phyloP scores from a whole-genome alignment of 64 coral and sea anemone genomes.

The Catalaphyllia jardinei region DNA sequence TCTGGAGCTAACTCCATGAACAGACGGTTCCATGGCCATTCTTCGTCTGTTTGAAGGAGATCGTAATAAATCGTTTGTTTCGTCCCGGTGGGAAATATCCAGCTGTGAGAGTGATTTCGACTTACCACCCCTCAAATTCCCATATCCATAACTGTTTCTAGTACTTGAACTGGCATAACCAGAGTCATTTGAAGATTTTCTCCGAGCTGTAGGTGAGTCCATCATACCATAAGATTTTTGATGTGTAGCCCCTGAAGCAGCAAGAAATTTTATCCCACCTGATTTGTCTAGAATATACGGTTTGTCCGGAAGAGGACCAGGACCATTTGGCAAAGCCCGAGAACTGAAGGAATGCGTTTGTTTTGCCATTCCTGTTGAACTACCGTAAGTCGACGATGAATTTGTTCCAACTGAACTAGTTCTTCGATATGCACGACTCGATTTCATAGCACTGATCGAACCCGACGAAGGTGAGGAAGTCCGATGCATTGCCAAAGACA shows the following conservation, averaged over 20 bases:
- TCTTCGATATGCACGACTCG: not conserved
- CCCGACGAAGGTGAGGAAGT: not conserved
- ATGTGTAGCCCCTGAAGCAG: not conserved
- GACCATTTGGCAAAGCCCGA: constrained; percentile 40
- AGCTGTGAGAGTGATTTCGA: constrained; percentile 35
- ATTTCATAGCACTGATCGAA: not conserved
- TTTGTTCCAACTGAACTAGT: not conserved
- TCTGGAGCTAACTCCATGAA: not conserved
- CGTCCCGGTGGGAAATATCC: not conserved
- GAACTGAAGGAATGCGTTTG: not conserved
- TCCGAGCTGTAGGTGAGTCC: not conserved
- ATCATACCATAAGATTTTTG: not conserved
- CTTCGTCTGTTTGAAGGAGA: not conserved
- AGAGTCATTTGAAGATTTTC: constrained; percentile 44
- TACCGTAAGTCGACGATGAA: not conserved
- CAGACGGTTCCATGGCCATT: not conserved
- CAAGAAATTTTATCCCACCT: not conserved
- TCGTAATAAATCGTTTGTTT: not conserved
- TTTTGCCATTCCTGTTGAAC: not conserved
- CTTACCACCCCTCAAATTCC: not conserved
- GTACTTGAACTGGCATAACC: constrained; percentile 18
- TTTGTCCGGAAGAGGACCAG: constrained; percentile 43
- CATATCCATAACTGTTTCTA: not conserved
- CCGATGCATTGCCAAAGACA: constrained; percentile 15
- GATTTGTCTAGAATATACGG: not conserved